Evolutionary conservation across 1,140 invertebrate genomes (phyloP).

Genomic region (Drosophila cardini): DNA sequence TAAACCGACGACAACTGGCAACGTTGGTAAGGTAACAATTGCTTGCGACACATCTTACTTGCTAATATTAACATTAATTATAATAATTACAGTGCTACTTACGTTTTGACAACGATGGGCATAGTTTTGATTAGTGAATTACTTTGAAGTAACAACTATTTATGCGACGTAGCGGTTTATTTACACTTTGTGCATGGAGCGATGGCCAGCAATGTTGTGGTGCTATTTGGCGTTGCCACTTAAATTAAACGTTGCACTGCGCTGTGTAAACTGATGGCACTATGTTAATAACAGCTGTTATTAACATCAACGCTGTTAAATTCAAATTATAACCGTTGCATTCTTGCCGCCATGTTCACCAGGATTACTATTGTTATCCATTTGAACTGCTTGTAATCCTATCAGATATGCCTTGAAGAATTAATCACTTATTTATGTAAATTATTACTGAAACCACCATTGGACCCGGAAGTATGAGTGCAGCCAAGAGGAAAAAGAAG

Average conservation of each 20-base stretch:
- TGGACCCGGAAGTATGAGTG: slow-evolving; percentile 39
- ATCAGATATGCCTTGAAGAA: slow-evolving; percentile 49
- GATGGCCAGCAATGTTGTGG: not conserved
- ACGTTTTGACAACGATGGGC: slow-evolving; percentile 79
- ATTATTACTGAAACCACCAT: slow-evolving; percentile 1
- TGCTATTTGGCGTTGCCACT: not conserved
- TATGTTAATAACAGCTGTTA: slow-evolving; percentile 11
- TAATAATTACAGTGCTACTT: slow-evolving; percentile 45
- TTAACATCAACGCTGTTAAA: not conserved
- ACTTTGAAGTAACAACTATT: not conserved
- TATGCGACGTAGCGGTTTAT: not conserved
- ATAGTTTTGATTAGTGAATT: slow-evolving; percentile 27
- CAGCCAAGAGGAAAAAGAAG: slow-evolving; percentile 48
- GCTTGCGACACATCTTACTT: not conserved
- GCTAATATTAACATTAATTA: not conserved
- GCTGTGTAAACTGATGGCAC: not conserved
- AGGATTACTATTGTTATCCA: not conserved
- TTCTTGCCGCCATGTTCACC: not conserved
- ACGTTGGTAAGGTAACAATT: not conserved
- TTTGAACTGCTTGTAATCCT: not conserved
- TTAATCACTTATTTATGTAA: slow-evolving; percentile 19
- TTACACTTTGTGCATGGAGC: too few relatives aligned
- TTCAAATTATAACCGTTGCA: not conserved
- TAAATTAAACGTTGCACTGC: slow-evolving; percentile 20
- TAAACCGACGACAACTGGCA: slow-evolving; percentile 5